Conservation (phyloP, 1,140 invertebrate genomes). For the Drosophila tristis region DNA sequence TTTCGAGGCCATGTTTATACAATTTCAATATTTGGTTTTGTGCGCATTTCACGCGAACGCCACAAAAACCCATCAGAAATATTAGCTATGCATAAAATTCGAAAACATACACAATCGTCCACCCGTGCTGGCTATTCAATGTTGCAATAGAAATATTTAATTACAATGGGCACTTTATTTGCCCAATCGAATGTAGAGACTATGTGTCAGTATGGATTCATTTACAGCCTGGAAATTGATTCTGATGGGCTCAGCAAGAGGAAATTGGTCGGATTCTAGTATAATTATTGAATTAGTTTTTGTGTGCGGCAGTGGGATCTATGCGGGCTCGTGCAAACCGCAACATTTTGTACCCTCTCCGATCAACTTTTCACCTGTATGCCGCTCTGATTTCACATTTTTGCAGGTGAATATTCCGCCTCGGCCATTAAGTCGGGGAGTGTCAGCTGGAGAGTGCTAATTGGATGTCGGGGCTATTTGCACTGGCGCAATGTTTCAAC, state of each 20-base stretch:
- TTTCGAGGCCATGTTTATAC: slow-evolving; percentile 26
- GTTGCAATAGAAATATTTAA: slow-evolving; percentile 72
- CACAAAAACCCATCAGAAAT: slow-evolving; percentile 29
- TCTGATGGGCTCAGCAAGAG: slow-evolving; percentile 15
- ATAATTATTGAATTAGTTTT: slow-evolving; percentile 28
- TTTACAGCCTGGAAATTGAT: slow-evolving; percentile 43
- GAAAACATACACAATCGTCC: slow-evolving; percentile 2
- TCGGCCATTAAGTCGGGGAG: slow-evolving; percentile 81
- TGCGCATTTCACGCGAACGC: slow-evolving; percentile 42
- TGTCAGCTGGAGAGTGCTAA: slow-evolving; percentile 72
- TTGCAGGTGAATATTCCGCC: slow-evolving; percentile 84
- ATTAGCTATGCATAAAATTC: slow-evolving; percentile 23
- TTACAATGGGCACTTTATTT: slow-evolving; percentile 68
- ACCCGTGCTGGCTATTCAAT: slow-evolving; percentile 50
- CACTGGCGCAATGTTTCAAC: slow-evolving; percentile 70
- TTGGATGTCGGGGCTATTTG: slow-evolving; percentile 75
- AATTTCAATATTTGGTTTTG: slow-evolving; percentile 47
- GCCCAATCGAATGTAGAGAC: slow-evolving; percentile 37
- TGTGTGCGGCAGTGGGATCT: slow-evolving; percentile 4
- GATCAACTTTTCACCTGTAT: slow-evolving; percentile 25
- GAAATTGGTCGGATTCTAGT: slow-evolving; percentile 7
- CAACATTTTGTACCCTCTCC: slow-evolving; percentile 2
- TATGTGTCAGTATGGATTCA: slow-evolving; percentile 22
- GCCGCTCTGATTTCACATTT: slow-evolving; percentile 28
- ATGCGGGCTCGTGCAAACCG: slow-evolving; percentile 23